These are phyloP conservation scores for Molothrus ater DNA, from an alignment of 2,797 vertebrate genomes.

Conservation along the genomic window DNA sequence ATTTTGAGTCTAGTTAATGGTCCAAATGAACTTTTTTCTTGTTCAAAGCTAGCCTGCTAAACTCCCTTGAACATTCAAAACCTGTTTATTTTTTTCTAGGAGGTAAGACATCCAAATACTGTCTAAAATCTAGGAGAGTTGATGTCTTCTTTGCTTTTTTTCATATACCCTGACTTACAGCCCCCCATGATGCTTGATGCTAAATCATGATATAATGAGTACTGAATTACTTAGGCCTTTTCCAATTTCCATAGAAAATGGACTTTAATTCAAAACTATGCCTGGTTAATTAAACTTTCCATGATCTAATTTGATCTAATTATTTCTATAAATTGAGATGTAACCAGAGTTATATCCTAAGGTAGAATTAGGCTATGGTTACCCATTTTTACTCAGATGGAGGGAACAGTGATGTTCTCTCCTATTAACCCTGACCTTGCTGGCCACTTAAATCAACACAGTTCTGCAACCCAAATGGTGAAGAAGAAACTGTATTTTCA, in stretches of 20 bases:
- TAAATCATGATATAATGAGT: constrained; percentile 66
- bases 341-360: constrained; percentile 74
- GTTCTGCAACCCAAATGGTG: background rate
- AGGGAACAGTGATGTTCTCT: background rate
- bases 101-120: background rate
- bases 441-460: background rate
- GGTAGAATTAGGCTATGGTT: constrained; percentile 67
- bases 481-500: background rate
- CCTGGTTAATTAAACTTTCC: constrained; percentile 78
- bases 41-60: background rate
- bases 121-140: background rate
- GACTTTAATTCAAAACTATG: constrained; percentile 80
- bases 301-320: constrained; percentile 78
- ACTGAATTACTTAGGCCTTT: constrained; percentile 69
- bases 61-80: background rate
- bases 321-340: constrained; percentile 80
- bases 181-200: constrained; percentile 16
- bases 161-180: background rate
- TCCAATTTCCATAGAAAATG: constrained; percentile 78
- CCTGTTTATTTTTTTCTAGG: background rate
- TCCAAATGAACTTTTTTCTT: background rate
- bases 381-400: constrained; percentile 52
- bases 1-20: background rate
- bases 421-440: constrained; percentile 11
- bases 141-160: background rate